Evolutionary conservation across 2,888 invertebrate genomes (phyloP), one percentile per base, ranked within the genome.

Genomic region (Quadriops clusia): DNA sequence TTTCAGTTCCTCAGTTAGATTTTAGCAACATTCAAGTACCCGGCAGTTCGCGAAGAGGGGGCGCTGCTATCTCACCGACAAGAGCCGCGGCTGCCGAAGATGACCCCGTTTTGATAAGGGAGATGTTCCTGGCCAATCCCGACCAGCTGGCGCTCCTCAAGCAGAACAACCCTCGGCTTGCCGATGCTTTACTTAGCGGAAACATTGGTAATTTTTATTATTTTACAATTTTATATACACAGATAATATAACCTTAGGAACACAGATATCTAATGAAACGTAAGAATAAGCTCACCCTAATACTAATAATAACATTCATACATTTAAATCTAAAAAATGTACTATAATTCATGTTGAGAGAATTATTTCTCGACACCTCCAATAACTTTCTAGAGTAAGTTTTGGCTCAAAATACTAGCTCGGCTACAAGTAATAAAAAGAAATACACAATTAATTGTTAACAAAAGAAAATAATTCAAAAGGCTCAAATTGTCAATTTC

Each of bases 131-230:
- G 23, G 78, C 80, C 15, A 89, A 89, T 61, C 94, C 94, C 0
- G 86, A 90, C 53, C 87, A 93, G 54, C 62, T 94, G 33, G 82
- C 93, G 2, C 58, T 93, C 34, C 65, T 95, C 5, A 86, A 89
- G 54, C 91, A 94, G 57, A 87, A 94, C 51, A 95, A 95, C 65
- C 86, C 93, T 4, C 70, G 80, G 42, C 63, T 95, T 34, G 93
- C 94, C 6, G 93, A 93, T 57, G 93, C 95, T 10, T 61, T 94
- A 14, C 67, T 85, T 1, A 84, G 81, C 46, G 90, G 87, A 14
- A 81, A 80, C 57, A 67, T 85, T 42, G 83, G 79, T 80, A 60
- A 53, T 60, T 39, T 25, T 25, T 11, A 6, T 3, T 26, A 8
- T 7, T 17, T 9, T 24, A 16, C 3, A 16, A 26, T 12, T 12